Base-by-base conservation (phyloP, 2,113 vertebrate species). In the Poeciliopsis retropinna region DNA sequence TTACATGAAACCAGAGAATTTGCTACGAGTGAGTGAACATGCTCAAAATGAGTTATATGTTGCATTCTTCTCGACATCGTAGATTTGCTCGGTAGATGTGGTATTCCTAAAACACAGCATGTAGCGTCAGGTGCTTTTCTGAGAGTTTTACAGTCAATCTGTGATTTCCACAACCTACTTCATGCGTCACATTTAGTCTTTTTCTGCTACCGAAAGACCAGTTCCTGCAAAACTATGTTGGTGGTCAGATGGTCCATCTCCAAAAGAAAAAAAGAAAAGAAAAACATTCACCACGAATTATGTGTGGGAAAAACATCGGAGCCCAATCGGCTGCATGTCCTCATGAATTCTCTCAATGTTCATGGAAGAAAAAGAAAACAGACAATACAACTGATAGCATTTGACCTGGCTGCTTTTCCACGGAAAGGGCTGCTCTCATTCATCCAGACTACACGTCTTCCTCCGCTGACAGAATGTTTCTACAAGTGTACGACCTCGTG, bases 401-500 rank as follows among this genome's bases (percentile, higher is more conserved):
- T 78, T 17, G 44, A 31, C 57, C 57, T 44, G 51, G 39, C 14
- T 30, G 57, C 57, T 67, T 29, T 65, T 28, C 54, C 57, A 70
- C 12, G 29, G 39, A 66, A 4, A 13, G n/a, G 1, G 60, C 70
- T 64, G 72, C 72, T 79, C 64, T 60, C 67, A 83, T 73, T 28
- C 67, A 70, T 79, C 31, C 60, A 65, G 47, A 66, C 34, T 72
- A 6, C 73, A 80, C 37, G 19, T 60, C 11, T 75, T 34, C 65
- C 67, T 75, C 80, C 57, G 78, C 71, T 75, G 70, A 78, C 37
- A 47, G 47, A 62, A 34, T 29, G 47, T 54, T 64, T 73, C 71
- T 76, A 73, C 64, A 64, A 70, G 63, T 66, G 75, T 41, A 83
- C 76, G 70, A 80, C 75, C 73, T 85, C 67, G 28, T 67, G 79